Conservation (phyloP, 2,113 vertebrate genomes). For the Nothobranchius kuhntae region DNA sequence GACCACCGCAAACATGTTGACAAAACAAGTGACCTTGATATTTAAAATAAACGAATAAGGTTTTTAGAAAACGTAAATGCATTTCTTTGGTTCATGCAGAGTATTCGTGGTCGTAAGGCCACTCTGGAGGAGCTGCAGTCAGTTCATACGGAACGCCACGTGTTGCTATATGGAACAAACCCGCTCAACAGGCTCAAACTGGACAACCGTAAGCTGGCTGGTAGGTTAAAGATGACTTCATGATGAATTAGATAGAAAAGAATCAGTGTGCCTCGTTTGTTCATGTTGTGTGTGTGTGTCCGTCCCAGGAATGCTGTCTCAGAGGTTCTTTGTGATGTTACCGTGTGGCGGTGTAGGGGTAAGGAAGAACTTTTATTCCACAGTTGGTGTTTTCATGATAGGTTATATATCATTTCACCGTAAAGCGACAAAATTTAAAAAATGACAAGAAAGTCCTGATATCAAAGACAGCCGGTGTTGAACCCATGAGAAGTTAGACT, state of each 20-base stretch:
- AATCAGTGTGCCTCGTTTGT: background rate
- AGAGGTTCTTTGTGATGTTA: slow-evolving; percentile 94
- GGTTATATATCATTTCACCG: slow-evolving; percentile 45
- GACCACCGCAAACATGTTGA: no score
- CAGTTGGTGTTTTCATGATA: slow-evolving; percentile 23
- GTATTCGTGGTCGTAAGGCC: slow-evolving; percentile 87
- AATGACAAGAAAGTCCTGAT: slow-evolving; percentile 27
- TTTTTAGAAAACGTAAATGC: no score
- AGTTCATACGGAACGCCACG: slow-evolving; percentile 85
- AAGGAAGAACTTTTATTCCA: slow-evolving; percentile 38
- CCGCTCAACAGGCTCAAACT: slow-evolving; percentile 93
- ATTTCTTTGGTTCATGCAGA: slow-evolving; percentile 69
- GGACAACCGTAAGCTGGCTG: slow-evolving; percentile 92
- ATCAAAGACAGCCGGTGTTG: slow-evolving; percentile 52
- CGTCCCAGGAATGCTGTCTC: slow-evolving; percentile 75
- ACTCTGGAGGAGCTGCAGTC: slow-evolving; percentile 90
- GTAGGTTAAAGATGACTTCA: slow-evolving; percentile 55
- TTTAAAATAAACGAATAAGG: no score
- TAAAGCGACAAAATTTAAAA: slow-evolving; percentile 23
- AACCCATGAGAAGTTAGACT: slow-evolving; percentile 55
- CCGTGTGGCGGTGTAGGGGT: slow-evolving; percentile 93
- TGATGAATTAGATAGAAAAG: no score
- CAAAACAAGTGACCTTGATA: no score
- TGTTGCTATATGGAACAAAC: slow-evolving; percentile 90
- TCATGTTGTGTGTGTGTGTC: background rate